A percentile compares a stretch with the other conserved stretches of the same genome.
phyloP scores from a whole-genome alignment of 2,888 invertebrate species.

The Eupithecia tripunctaria region DNA sequence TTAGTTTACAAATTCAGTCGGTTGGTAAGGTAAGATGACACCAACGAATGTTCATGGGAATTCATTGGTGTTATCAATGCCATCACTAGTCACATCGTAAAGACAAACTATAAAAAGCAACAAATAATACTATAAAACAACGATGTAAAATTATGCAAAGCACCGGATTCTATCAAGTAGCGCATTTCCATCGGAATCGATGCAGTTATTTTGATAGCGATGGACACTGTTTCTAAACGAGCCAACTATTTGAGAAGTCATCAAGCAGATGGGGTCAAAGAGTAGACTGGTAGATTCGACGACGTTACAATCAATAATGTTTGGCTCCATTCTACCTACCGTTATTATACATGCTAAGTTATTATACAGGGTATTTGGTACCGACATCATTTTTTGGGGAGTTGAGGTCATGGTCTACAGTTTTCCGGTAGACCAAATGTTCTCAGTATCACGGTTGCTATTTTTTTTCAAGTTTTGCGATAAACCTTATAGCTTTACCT shows the following conservation, averaged over 20 bases:
- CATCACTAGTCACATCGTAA: conserved; percentile 3
- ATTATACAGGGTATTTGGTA: no score
- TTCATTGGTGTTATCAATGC: not conserved
- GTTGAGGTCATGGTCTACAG: no score
- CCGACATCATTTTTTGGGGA: no score
- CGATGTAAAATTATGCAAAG: conserved; percentile 25
- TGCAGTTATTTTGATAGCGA: conserved; percentile 48
- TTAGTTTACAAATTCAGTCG: not conserved
- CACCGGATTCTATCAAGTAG: conserved; percentile 47
- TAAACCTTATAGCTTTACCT: no score
- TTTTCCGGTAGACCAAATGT: no score
- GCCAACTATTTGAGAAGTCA: conserved; percentile 34
- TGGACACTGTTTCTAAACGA: conserved; percentile 55
- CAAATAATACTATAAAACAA: conserved; percentile 9
- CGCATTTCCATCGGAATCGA: conserved; percentile 56
- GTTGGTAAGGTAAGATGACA: not conserved
- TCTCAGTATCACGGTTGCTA: no score
- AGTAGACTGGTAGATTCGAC: not conserved
- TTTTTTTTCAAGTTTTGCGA: no score
- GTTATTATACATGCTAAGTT: no score
- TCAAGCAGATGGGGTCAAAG: conserved; percentile 8
- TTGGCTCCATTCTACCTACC: no score
- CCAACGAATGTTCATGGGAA: not conserved
- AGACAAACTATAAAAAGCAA: conserved; percentile 1
- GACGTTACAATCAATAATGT: not conserved